phyloP scores from a whole-genome alignment of 1,140 invertebrate species.

The Octopus bimaculoides region DNA sequence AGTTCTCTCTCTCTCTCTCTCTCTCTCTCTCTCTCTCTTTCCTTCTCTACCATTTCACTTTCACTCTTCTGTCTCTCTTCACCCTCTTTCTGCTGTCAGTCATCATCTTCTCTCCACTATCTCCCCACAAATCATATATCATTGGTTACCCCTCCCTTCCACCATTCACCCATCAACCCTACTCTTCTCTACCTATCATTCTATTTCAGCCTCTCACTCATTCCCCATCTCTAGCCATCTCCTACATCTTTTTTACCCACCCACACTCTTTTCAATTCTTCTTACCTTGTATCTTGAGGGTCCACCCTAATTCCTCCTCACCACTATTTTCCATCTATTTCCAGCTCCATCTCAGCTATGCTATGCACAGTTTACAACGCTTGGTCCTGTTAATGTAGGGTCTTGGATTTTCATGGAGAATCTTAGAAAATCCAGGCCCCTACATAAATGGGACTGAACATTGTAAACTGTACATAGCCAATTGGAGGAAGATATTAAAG shows the following conservation, averaged over 20 bases:
- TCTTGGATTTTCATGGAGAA: no score
- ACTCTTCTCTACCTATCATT: neutral
- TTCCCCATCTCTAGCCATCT: neutral
- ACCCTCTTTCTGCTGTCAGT: neutral
- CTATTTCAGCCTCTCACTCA: neutral
- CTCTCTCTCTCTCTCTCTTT: neutral
- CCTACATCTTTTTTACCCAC: neutral
- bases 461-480: no score
- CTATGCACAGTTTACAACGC: no score
- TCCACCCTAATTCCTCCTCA: no score
- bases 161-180: neutral
- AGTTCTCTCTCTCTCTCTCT: neutral
- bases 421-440: no score
- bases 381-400: no score
- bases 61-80: neutral
- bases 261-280: neutral
- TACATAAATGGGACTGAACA: no score
- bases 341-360: no score
- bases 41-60: neutral
- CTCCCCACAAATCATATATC: neutral
- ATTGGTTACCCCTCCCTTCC: neutral
- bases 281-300: neutral
- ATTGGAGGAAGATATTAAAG: no score
- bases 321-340: no score
- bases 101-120: neutral